These are phyloP conservation scores for Pelusios castaneus DNA, from an alignment of 2,113 vertebrate species.

Conservation along the genomic window DNA sequence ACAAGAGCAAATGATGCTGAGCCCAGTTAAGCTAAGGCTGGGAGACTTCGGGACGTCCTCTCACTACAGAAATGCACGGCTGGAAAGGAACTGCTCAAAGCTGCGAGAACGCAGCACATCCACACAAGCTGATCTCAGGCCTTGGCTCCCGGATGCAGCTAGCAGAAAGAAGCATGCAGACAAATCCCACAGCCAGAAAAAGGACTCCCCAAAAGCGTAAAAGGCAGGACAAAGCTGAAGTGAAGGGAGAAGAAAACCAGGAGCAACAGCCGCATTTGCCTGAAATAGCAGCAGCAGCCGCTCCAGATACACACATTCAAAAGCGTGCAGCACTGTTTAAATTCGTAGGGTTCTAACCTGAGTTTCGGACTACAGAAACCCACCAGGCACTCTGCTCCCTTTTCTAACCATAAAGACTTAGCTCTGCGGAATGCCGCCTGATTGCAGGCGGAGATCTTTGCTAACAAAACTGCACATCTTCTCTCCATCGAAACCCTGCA, in stretches of 20 bases:
- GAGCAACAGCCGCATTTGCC: neutral
- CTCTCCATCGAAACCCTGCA: conserved; percentile 41
- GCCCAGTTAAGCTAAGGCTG: neutral
- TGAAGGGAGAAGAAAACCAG: neutral
- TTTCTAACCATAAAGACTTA: conserved; percentile 32
- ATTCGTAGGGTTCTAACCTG: neutral
- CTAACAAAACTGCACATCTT: conserved; percentile 52
- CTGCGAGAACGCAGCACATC: rapidly evolving
- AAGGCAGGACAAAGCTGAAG: neutral
- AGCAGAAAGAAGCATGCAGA: neutral
- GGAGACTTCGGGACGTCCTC: neutral
- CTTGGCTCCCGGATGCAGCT: neutral
- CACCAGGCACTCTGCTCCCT: neutral
- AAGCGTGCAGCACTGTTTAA: neutral
- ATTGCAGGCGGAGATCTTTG: conserved; percentile 34
- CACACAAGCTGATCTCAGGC: neutral
- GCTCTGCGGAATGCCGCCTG: conserved; percentile 3
- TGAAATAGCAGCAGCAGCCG: neutral
- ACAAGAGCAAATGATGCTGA: neutral
- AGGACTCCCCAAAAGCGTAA: neutral
- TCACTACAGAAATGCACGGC: rapidly evolving
- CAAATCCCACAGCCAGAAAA: neutral
- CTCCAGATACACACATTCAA: neutral
- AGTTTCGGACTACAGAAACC: conserved; percentile 6
- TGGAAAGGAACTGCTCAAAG: neutral